Conservation (phyloP, 2,113 vertebrate genomes). For the Heterocephalus glaber region DNA sequence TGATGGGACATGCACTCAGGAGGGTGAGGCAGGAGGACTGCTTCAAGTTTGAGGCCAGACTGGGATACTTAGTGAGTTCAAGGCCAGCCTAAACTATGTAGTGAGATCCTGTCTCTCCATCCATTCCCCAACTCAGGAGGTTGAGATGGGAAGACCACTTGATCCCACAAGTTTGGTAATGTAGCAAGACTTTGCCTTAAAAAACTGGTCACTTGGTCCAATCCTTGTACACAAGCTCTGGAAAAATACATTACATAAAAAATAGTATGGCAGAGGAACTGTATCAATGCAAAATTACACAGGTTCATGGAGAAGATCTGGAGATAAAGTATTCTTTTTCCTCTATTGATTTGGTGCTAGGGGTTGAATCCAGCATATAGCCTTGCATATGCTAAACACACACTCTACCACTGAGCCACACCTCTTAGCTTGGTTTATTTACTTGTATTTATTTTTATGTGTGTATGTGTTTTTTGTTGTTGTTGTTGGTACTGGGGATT, state of each 20-base stretch:
- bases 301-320: neutral
- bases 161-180: neutral
- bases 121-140: neutral
- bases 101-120: neutral
- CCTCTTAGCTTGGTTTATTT: neutral
- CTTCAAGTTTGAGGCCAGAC: neutral
- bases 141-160: neutral
- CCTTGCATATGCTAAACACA: neutral
- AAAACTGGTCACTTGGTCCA: neutral
- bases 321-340: neutral
- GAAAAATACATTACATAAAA: neutral
- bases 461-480: neutral
- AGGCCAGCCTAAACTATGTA: neutral
- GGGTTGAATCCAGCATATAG: neutral
- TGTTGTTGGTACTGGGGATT: too few relatives aligned
- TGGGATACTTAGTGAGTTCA: neutral
- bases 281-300: neutral
- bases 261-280: neutral
- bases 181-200: neutral
- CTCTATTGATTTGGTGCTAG: neutral
- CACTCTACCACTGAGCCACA: neutral
- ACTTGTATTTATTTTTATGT: neutral
- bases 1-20: neutral
- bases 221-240: neutral
- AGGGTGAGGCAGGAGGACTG: neutral